Conservation (phyloP, 2,888 invertebrate genomes). For the Volucella inanis region DNA sequence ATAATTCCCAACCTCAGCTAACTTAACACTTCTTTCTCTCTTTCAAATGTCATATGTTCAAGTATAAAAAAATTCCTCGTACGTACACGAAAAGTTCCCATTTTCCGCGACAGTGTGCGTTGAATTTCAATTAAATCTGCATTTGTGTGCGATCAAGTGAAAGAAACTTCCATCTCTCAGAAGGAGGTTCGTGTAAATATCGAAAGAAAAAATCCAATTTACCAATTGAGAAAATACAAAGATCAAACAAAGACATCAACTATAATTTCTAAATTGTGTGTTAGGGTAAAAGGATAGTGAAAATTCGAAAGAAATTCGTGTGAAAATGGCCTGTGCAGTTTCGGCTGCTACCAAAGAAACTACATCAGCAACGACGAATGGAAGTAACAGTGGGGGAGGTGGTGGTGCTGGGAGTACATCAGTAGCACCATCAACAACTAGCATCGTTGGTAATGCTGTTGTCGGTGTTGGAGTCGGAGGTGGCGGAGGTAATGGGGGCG, state of each 20-base stretch:
- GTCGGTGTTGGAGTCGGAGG: constrained; percentile 76
- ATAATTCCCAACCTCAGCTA: not conserved
- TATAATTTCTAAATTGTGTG: constrained; percentile 3
- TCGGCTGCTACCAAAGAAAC: constrained; percentile 79
- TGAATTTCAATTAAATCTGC: constrained; percentile 62
- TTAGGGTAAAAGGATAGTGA: not conserved
- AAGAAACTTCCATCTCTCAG: constrained; percentile 62
- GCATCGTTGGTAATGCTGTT: constrained; percentile 61
- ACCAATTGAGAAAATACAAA: constrained; percentile 18
- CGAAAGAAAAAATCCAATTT: constrained; percentile 24
- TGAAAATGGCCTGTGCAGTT: constrained; percentile 81
- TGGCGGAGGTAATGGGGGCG: constrained; percentile 76
- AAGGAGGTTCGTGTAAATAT: constrained; percentile 60
- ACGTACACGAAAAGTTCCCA: constrained; percentile 63
- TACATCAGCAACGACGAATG: constrained; percentile 78
- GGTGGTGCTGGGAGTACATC: constrained; percentile 51
- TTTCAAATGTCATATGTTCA: constrained; percentile 36
- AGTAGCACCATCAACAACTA: constrained; percentile 57
- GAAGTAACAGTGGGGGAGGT: constrained; percentile 45
- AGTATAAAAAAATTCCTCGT: constrained; percentile 50
- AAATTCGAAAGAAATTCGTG: constrained; percentile 40
- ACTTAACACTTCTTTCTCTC: constrained; percentile 58
- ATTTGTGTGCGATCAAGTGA: constrained; percentile 61
- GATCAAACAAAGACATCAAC: constrained; percentile 4
- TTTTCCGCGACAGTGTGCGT: constrained; percentile 46